A percentile compares a stretch with the other conserved stretches of the same genome.
Evolutionary conservation across 1,140 invertebrate genomes (phyloP).

Genomic region (Amyelois transitella): DNA sequence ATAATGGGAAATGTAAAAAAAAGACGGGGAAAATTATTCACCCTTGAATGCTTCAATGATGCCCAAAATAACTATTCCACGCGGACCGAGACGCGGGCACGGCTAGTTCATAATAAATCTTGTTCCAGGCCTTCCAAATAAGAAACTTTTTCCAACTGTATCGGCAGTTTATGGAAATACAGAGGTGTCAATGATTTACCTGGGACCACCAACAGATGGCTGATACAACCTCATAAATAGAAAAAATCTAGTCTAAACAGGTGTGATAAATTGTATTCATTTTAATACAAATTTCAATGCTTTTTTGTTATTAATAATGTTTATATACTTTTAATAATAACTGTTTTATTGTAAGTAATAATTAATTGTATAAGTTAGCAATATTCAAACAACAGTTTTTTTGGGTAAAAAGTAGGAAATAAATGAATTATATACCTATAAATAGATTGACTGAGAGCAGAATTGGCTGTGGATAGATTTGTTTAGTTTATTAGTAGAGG

Average conservation of each 20-base stretch:
- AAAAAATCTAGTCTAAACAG: conserved; percentile 29
- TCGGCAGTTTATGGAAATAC: conserved; percentile 99
- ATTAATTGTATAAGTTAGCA: background rate
- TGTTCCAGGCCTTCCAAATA: conserved; percentile 90
- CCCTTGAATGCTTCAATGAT: too few species aligned
- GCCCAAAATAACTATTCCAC: too few species aligned
- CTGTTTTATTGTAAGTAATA: background rate
- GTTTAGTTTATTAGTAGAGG: background rate
- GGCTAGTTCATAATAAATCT: too few species aligned
- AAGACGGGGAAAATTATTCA: too few species aligned
- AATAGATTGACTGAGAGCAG: background rate
- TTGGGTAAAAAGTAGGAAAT: background rate
- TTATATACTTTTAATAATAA: background rate
- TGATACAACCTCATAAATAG: conserved; percentile 72
- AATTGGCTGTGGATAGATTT: background rate
- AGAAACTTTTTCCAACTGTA: conserved; percentile 95
- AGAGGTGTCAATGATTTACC: conserved; percentile 99
- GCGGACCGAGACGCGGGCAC: too few species aligned
- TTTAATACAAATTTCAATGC: conserved; percentile 7
- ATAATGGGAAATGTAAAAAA: too few species aligned
- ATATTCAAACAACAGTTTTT: background rate
- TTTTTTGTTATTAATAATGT: conserved; percentile 3
- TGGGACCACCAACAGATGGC: conserved; percentile 95
- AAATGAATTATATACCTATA: background rate
- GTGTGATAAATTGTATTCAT: conserved; percentile 30